These are phyloP conservation scores for Theristus sp. DNA, from an alignment of 2,888 invertebrate species.

Conservation along the genomic window DNA sequence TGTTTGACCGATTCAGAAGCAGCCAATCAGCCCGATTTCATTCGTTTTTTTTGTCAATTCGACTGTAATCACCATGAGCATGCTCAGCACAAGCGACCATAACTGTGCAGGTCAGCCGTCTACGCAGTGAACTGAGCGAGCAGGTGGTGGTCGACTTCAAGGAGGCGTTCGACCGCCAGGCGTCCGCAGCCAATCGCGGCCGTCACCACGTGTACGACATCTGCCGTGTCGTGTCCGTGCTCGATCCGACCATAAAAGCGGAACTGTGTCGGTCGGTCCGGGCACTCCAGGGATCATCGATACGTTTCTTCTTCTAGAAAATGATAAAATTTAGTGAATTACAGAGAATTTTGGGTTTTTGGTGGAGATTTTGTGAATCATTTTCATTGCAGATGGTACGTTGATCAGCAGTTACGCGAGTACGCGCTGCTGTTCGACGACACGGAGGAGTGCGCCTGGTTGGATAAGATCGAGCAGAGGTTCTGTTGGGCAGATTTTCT, in stretches of 20 bases:
- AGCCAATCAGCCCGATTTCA: no score
- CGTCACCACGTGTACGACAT: conserved; percentile 45
- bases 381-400: conserved; percentile 79
- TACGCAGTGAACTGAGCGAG: conserved; percentile 54
- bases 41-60: no score
- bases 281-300: no score
- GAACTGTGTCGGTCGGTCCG: no score
- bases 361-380: no score
- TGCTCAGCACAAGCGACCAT: no score
- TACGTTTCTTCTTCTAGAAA: not conserved
- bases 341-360: no score
- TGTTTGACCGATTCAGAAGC: no score
- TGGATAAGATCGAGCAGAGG: conserved; percentile 76
- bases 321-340: conserved; percentile 26
- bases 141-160: conserved; percentile 82
- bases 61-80: no score
- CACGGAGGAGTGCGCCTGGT: conserved; percentile 85
- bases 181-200: not conserved
- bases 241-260: conserved; percentile 46
- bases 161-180: conserved; percentile 34
- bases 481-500: conserved; percentile 34
- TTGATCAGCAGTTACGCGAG: conserved; percentile 64
- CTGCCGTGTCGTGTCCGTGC: conserved; percentile 60
- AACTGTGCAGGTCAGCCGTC: conserved; percentile 52
- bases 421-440: conserved; percentile 81